These are phyloP conservation scores for Odontophorus gujanensis DNA, from an alignment of 2,113 vertebrate genomes.

Conservation along the genomic window DNA sequence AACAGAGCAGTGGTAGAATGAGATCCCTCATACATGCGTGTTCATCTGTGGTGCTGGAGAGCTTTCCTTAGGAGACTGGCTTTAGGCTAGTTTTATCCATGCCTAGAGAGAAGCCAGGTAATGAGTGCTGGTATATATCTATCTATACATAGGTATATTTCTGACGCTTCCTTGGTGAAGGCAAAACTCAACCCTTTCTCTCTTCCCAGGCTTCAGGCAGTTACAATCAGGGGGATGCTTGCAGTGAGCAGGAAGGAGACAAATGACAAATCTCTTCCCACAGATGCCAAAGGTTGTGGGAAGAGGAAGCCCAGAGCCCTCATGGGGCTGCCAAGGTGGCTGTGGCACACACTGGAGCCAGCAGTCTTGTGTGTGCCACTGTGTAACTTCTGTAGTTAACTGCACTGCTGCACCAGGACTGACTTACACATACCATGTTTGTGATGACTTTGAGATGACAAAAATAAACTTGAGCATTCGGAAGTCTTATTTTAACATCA, in stretches of 20 bases:
- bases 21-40: fast-evolving
- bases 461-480: background rate
- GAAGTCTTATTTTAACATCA: background rate
- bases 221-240: fast-evolving
- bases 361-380: background rate
- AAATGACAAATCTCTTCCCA: no score
- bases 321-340: background rate
- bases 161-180: background rate
- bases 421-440: fast-evolving
- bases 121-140: fast-evolving
- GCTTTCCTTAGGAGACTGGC: background rate
- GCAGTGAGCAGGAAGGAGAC: fast-evolving
- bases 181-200: background rate
- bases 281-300: background rate
- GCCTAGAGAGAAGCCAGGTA: background rate
- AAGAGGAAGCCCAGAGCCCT: background rate
- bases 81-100: background rate
- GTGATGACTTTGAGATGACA: background rate
- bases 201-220: background rate
- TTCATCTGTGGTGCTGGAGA: fast-evolving
- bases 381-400: background rate
- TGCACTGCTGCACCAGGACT: background rate
- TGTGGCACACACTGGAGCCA: fast-evolving
- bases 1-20: background rate
- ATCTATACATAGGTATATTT: no score